Evolutionary conservation across 2,888 invertebrate species (phyloP).

Genomic region (Cantharis rustica): DNA sequence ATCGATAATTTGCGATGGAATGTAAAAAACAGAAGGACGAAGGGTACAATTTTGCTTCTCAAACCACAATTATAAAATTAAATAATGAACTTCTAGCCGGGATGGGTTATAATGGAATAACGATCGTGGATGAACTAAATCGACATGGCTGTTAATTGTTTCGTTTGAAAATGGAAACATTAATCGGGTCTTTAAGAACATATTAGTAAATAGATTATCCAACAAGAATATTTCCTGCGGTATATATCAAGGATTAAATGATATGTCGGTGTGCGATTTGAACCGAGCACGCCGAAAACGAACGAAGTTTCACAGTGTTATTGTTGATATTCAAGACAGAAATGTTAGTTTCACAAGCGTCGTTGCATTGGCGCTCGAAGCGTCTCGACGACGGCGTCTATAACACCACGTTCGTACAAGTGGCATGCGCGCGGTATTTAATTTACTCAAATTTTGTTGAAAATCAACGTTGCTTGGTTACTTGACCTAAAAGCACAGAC

Average conservation of each 20-base stretch:
- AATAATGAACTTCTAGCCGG: background rate
- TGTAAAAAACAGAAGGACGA: background rate
- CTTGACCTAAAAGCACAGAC: slow-evolving; percentile 5
- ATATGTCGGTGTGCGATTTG: slow-evolving; percentile 15
- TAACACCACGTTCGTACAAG: slow-evolving; percentile 11
- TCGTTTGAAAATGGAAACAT: background rate
- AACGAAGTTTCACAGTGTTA: slow-evolving; percentile 36
- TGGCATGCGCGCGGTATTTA: slow-evolving; percentile 25
- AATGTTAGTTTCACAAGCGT: slow-evolving; percentile 39
- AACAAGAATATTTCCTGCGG: slow-evolving; percentile 25
- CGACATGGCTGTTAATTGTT: background rate
- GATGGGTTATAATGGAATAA: background rate
- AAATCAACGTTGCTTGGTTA: slow-evolving; percentile 15
- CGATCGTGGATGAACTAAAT: background rate
- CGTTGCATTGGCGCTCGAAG: slow-evolving; percentile 32
- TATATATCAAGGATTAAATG: slow-evolving; percentile 20
- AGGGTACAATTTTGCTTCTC: background rate
- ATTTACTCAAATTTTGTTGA: slow-evolving; percentile 20
- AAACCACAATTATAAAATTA: background rate
- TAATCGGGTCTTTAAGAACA: slow-evolving; percentile 6
- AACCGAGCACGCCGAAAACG: slow-evolving; percentile 25
- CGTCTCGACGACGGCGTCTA: slow-evolving; percentile 28
- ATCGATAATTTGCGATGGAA: background rate
- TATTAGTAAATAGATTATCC: slow-evolving; percentile 17
- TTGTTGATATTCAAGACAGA: slow-evolving; percentile 34